Percentiles rank a stretch among this genome's conserved stretches.
These are phyloP conservation scores for Chauna torquata DNA, from an alignment of 2,113 vertebrate genomes.

Conservation along the genomic window DNA sequence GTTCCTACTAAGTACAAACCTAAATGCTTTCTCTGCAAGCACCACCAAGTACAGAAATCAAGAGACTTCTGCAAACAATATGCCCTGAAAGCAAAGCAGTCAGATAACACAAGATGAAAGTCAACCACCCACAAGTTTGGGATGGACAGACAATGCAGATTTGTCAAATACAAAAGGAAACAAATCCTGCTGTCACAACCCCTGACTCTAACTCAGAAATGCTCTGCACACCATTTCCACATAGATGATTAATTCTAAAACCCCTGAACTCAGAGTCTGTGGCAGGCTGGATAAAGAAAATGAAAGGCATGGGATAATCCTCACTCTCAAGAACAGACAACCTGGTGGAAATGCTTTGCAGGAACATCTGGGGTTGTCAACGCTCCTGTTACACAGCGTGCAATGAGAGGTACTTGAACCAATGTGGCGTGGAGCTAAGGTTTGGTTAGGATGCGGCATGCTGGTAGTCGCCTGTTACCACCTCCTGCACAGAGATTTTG, in stretches of 20 bases:
- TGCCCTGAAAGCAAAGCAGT: constrained; percentile 54
- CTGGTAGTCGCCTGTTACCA: not conserved
- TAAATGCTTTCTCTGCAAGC: constrained; percentile 60
- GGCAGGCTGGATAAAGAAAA: constrained; percentile 45
- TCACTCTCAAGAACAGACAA: constrained; percentile 14
- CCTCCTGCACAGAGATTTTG: not conserved
- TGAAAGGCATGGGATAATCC: constrained; percentile 54
- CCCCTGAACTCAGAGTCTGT: constrained; percentile 20
- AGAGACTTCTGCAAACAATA: constrained; percentile 64
- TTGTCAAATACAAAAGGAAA: constrained; percentile 59
- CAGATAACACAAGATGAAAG: constrained; percentile 59
- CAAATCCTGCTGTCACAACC: constrained; percentile 61
- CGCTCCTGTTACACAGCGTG: not conserved
- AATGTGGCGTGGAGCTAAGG: not conserved
- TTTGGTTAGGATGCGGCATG: not conserved
- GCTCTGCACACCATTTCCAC: constrained; percentile 52
- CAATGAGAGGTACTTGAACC: not conserved
- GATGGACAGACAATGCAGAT: constrained; percentile 55
- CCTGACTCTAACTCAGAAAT: constrained; percentile 58
- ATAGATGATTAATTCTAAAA: constrained; percentile 49
- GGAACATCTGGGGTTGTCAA: constrained; percentile 8
- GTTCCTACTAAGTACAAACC: constrained; percentile 63
- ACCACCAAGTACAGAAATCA: constrained; percentile 56
- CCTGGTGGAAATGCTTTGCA: constrained; percentile 11
- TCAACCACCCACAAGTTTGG: constrained; percentile 57